These are phyloP conservation scores for Dasysyrphus albostriatus DNA, from an alignment of 2,888 invertebrate species.

Conservation along the genomic window DNA sequence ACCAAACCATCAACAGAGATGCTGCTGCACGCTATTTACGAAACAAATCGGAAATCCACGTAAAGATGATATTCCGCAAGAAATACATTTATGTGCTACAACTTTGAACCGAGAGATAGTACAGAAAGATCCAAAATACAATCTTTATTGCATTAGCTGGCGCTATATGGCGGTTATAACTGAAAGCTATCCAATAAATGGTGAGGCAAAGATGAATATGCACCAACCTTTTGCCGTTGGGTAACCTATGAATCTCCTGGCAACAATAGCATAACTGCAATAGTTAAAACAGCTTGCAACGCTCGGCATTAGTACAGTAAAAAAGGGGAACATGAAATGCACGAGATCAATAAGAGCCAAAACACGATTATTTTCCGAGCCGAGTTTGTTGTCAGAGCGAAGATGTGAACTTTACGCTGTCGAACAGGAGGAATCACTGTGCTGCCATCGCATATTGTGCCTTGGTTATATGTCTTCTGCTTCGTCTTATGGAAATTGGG, in stretches of 20 bases:
- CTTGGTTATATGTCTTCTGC: slow-evolving; percentile 6
- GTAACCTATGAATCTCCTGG: slow-evolving; percentile 39
- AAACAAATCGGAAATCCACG: slow-evolving; percentile 72
- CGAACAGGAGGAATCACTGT: slow-evolving; percentile 44
- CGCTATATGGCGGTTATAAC: slow-evolving; percentile 48
- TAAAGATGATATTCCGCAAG: slow-evolving; percentile 65
- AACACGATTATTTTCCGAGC: slow-evolving; percentile 58
- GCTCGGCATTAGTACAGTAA: slow-evolving; percentile 4
- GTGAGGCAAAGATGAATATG: slow-evolving; percentile 36
- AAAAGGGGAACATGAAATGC: slow-evolving; percentile 28
- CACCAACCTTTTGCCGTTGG: slow-evolving; percentile 45
- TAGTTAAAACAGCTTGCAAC: slow-evolving; percentile 23
- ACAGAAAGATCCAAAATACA: slow-evolving; percentile 43
- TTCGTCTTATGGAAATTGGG: slow-evolving; percentile 55
- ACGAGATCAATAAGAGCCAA: slow-evolving; percentile 50
- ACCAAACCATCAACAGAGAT: background rate
- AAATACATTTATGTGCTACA: slow-evolving; percentile 65
- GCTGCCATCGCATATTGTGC: slow-evolving; percentile 18
- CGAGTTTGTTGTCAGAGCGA: slow-evolving; percentile 33
- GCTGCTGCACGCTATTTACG: slow-evolving; percentile 38
- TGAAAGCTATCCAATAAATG: slow-evolving; percentile 28
- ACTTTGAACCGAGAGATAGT: slow-evolving; percentile 67
- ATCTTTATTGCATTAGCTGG: slow-evolving; percentile 43
- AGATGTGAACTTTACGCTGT: slow-evolving; percentile 57
- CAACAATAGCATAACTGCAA: slow-evolving; percentile 30